These are phyloP conservation scores for Hipparchia semele DNA, from an alignment of 2,888 invertebrate genomes.

Conservation along the genomic window DNA sequence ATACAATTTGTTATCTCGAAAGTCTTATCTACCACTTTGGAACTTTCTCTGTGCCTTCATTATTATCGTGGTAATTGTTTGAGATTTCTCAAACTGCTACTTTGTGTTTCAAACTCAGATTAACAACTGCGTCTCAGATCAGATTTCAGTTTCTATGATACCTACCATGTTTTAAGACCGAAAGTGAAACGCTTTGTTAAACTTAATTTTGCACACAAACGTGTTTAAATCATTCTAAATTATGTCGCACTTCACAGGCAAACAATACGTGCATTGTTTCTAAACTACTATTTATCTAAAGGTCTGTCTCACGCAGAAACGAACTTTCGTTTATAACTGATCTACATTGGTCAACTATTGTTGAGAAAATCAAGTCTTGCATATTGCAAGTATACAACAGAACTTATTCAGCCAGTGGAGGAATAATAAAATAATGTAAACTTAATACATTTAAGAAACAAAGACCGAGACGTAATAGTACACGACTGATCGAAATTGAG, in stretches of 20 bases:
- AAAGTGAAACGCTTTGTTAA: slow-evolving; percentile 36
- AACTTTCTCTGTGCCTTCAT: neutral
- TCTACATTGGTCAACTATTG: slow-evolving; percentile 65
- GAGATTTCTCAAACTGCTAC: neutral
- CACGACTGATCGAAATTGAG: no score
- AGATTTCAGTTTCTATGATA: neutral
- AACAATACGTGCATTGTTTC: slow-evolving; percentile 80
- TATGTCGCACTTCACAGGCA: slow-evolving; percentile 68
- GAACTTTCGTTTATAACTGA: slow-evolving; percentile 70
- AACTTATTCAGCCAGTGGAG: no score
- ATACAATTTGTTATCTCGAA: no score
- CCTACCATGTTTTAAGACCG: slow-evolving; percentile 11
- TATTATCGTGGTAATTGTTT: neutral
- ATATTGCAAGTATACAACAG: neutral
- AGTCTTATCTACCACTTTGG: neutral
- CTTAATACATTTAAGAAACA: no score
- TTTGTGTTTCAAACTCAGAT: neutral
- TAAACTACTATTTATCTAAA: slow-evolving; percentile 68
- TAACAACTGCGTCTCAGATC: neutral
- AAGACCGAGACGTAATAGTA: no score
- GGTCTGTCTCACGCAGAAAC: slow-evolving; percentile 67
- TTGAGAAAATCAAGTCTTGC: slow-evolving; percentile 42
- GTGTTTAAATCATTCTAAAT: slow-evolving; percentile 48
- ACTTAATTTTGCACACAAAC: slow-evolving; percentile 38
- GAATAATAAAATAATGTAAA: no score